phyloP scores from a whole-genome alignment of 2,888 invertebrate genomes.

The Latrodectus hesperus region DNA sequence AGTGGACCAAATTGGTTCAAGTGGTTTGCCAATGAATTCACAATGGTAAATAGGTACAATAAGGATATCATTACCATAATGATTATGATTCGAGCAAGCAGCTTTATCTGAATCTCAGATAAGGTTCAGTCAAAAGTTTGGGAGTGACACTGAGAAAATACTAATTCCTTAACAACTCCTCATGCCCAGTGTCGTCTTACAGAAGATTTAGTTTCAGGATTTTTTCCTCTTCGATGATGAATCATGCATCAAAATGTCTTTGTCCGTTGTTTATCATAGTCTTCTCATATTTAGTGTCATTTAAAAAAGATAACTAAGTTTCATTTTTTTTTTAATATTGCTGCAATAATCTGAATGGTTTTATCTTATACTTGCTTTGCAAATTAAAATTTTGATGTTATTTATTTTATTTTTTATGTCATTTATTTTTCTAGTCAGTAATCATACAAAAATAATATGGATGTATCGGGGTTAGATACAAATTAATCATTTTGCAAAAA shows the following conservation, averaged over 20 bases:
- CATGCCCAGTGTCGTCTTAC: background rate
- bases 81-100: background rate
- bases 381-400: too few relatives aligned
- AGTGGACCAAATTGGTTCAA: conserved; percentile 19
- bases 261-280: background rate
- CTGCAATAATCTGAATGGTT: too few relatives aligned
- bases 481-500: too few relatives aligned
- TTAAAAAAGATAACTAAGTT: background rate
- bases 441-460: too few relatives aligned
- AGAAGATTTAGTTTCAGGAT: background rate
- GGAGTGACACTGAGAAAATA: conserved; percentile 14
- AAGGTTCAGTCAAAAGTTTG: background rate
- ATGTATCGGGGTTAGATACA: too few relatives aligned
- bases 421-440: too few relatives aligned
- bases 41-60: conserved; percentile 17
- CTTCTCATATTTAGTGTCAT: background rate
- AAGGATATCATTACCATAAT: conserved; percentile 35
- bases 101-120: conserved; percentile 8
- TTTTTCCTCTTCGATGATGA: background rate
- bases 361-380: too few relatives aligned
- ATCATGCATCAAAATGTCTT: conserved; percentile 1
- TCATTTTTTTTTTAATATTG: too few relatives aligned
- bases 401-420: too few relatives aligned
- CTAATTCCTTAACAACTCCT: conserved; percentile 7
- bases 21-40: conserved; percentile 13